Conservation (phyloP, 2,113 vertebrate species). For the Tragelaphus scriptus region DNA sequence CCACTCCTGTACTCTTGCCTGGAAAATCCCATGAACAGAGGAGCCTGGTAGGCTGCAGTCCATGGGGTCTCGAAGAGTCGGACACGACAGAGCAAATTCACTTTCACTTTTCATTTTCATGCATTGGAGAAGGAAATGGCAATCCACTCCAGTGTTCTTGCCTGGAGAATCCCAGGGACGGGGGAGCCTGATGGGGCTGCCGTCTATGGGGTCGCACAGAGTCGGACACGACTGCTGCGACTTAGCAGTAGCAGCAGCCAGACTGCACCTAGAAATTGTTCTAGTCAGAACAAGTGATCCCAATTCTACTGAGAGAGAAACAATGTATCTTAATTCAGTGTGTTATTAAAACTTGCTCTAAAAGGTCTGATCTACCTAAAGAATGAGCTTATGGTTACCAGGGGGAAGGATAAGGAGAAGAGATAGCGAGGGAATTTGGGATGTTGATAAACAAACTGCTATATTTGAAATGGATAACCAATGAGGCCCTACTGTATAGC, state of each 20-base stretch:
- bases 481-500: neutral
- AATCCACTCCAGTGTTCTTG: too few relatives aligned
- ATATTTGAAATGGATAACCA: neutral
- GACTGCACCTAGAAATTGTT: neutral
- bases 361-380: neutral
- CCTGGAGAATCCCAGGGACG: too few relatives aligned
- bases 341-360: neutral
- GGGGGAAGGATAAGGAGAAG: neutral
- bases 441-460: neutral
- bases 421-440: neutral
- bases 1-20: too few relatives aligned
- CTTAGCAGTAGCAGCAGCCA: neutral
- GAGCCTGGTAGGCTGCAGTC: too few relatives aligned
- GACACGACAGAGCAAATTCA: too few relatives aligned
- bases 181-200: too few relatives aligned
- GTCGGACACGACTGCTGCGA: too few relatives aligned
- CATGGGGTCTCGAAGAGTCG: too few relatives aligned
- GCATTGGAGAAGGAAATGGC: too few relatives aligned
- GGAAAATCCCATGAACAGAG: too few relatives aligned
- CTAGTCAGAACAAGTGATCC: slow-evolving; percentile 10
- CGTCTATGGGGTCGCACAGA: too few relatives aligned
- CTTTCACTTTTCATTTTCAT: too few relatives aligned
- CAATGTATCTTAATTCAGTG: neutral
- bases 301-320: neutral
- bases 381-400: neutral